Conservation (phyloP, 2,113 vertebrate genomes). For the Neotragus moschatus region DNA sequence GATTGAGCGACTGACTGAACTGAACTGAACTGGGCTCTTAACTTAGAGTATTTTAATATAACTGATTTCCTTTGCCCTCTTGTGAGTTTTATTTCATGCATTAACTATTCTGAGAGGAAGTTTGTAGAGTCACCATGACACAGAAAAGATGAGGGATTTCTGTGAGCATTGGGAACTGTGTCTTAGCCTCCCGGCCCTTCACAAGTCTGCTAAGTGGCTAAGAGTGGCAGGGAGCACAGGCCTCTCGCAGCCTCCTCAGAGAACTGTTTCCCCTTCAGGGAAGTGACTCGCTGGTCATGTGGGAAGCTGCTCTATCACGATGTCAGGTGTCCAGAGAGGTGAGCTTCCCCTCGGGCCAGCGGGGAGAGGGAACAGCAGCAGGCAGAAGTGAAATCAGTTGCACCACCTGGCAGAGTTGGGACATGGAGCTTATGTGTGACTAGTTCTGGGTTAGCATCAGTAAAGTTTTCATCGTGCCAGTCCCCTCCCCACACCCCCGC, state of each 20-base stretch:
- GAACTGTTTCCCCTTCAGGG: neutral
- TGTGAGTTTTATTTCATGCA: neutral
- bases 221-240: neutral
- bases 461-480: neutral
- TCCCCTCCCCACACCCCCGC: too few relatives aligned
- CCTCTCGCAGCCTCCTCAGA: neutral
- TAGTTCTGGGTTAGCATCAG: rapidly evolving
- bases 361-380: neutral
- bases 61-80: neutral
- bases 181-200: neutral
- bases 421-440: neutral
- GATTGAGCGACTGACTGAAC: too few relatives aligned
- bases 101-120: neutral
- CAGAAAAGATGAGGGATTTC: neutral
- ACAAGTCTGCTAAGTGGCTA: neutral
- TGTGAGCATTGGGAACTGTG: neutral
- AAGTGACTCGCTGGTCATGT: neutral
- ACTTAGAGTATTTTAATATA: neutral
- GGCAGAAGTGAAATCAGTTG: neutral
- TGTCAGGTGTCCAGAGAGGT: neutral
- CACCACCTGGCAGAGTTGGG: rapidly evolving
- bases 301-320: neutral
- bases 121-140: neutral
- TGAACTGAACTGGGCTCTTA: too few relatives aligned
- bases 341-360: neutral